Conservation (phyloP, 2,113 vertebrate genomes). For the Saccopteryx bilineata region DNA sequence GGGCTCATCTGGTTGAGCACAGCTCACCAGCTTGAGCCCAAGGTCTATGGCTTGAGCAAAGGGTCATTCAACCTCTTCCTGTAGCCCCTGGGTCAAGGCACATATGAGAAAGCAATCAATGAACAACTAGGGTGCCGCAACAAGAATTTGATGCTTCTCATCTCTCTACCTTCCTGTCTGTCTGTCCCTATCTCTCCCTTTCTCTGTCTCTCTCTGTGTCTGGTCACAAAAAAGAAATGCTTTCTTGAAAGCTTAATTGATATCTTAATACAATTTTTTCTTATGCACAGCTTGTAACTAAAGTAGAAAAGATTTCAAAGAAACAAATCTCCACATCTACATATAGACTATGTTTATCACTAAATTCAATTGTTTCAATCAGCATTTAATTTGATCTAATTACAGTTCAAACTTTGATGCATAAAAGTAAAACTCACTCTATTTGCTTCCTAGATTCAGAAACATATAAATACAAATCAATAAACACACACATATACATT, state of each 20-base stretch:
- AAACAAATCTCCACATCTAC: neutral
- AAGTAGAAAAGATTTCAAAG: neutral
- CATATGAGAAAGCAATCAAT: no score
- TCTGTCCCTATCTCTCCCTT: no score
- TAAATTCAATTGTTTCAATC: neutral
- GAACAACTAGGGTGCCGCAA: no score
- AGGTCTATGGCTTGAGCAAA: no score
- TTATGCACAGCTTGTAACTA: neutral
- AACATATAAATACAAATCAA: constrained; percentile 1
- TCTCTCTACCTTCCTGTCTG: no score
- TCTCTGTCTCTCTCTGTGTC: no score
- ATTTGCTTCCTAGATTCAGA: neutral
- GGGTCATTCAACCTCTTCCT: no score
- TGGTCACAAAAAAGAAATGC: no score
- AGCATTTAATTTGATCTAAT: neutral
- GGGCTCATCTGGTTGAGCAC: no score
- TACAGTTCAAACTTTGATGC: neutral
- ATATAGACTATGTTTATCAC: neutral
- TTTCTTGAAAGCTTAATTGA: neutral
- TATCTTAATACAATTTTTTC: neutral
- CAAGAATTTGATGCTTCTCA: no score
- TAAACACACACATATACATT: neutral
- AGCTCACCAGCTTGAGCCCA: no score
- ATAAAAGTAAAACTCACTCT: constrained; percentile 25
- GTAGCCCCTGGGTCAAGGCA: no score